Base-by-base conservation (phyloP, 2,113 vertebrate genomes). In the Hiodon tergisus region DNA sequence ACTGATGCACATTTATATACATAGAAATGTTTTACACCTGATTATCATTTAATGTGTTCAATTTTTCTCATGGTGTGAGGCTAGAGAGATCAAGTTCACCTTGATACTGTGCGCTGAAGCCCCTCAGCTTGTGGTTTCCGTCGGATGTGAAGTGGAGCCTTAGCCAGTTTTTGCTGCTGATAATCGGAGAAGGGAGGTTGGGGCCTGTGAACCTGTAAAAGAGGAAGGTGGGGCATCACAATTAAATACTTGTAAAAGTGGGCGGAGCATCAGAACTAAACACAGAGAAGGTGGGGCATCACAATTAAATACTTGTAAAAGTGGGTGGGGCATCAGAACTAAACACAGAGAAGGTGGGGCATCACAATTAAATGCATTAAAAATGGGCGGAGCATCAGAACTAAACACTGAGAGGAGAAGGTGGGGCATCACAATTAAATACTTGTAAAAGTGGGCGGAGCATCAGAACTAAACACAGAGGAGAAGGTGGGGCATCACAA, bases 101-200 rank as follows among this genome's bases (percentile, higher is more conserved):
- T 94, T 98, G 96, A 63, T 99, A 99, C 68, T 98, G 97, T 50
- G 96, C 96, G 0, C 94, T 98, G 90, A 99, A 99, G 57, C 97
- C 97, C 2, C 94, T 95, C 81, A 97, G 89, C 78, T 94, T 89
- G 90, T 99, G 96, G 91, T 99, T 99, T 74, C 97, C 94, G 0
- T 99, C 97, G 0, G 96, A 96, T 0, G 94, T 98, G 82, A 99
- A 98, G 87, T 98, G 97, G 55, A 99, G 93, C 13, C 96, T 85
- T 17, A 99, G 93, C 97, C 97, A 99, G 9, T 99, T 98, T 78
- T 98, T 99, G 61, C 96, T 98, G 93, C 97, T 99, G 87, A 99
- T 98, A 66, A 98, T 95, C 0, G 97, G 97, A 1, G 97, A 93
- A 0, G 97, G 97, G 75, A 98, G 89, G 86, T 95, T 96, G 80